Evolutionary conservation across 2,797 vertebrate species (phyloP).

Genomic region (Rhabdophis nuchalis): DNA sequence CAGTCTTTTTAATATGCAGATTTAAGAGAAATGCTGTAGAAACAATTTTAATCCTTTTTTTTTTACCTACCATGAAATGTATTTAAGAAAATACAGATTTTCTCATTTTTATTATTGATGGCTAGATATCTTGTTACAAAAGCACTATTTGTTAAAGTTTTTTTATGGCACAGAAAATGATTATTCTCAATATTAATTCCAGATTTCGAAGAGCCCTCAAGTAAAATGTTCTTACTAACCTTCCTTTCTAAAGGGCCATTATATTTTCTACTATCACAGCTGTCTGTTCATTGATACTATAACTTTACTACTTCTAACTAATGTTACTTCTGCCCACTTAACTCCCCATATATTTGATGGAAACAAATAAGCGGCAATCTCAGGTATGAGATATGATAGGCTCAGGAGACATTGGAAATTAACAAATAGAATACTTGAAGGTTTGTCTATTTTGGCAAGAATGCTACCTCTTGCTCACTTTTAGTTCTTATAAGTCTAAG

Average conservation of each 20-base stretch:
- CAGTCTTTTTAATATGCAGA: not conserved
- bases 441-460: not conserved
- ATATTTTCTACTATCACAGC: not conserved
- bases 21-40: not conserved
- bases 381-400: not conserved
- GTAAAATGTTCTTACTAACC: not conserved
- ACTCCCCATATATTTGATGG: not conserved
- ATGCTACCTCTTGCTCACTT: not conserved
- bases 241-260: not conserved
- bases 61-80: not conserved
- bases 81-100: not conserved
- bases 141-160: not conserved
- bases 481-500: not conserved
- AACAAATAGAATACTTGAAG: not conserved
- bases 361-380: not conserved
- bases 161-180: not conserved
- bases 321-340: not conserved
- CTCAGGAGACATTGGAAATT: not conserved
- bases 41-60: not conserved
- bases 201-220: not conserved
- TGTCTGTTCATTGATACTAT: not conserved
- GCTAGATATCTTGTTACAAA: not conserved
- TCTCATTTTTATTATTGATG: not conserved
- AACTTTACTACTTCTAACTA: not conserved
- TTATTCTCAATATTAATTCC: constrained; percentile 12